Base-by-base conservation (phyloP, 2,797 vertebrate genomes). In the Phyllotis vaccarum region DNA sequence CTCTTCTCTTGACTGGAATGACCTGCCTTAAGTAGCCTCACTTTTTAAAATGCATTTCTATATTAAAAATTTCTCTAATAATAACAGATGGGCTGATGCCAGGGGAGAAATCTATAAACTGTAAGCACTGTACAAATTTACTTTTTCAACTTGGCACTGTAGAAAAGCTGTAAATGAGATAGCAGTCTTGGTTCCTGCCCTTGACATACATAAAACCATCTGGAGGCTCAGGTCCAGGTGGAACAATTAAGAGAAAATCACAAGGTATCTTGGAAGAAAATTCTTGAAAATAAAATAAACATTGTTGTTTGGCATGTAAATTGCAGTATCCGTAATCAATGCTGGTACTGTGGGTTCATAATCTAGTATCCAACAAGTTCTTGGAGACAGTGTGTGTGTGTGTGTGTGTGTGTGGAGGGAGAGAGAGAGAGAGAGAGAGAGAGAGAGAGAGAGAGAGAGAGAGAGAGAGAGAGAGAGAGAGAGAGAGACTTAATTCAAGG, bases 221-320 rank as follows among this genome's bases (percentile, higher is more conserved):
- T 62, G 82, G 89, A 86, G 75, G 54, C 82, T 90, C 81, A 40
- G 52, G 81, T 75, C 52, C 43, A 68, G 90, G 91, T 76, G 68
- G 82, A 87, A 92, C 60, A 95, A 96, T 93, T 75, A 89, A 60
- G 90, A 66, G 90, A 72, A 85, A 93, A 94, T 79, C 86, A 78
- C 58, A 70, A 88, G 70, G 34, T 40, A 43, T 58, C 34, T 31
- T 52, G 75, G 86, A 87, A 49, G 52, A 62, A 75, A 79, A 76
- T 46, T 85, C 54, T 37, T 87, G 31, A 9, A 70, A 43, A 60
- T 37, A 34, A 10, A 91, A 90, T 72, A 81, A 88, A 89, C 46
- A 86, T 13, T 87, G 64, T 79, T 81, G 81, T 76, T 81, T 19
- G 16, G 19, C 46, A 46, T 29, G 1, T 27, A 62, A 31, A 70